Base-by-base conservation (phyloP, 2,797 vertebrate species). In the Lagodon rhomboides region DNA sequence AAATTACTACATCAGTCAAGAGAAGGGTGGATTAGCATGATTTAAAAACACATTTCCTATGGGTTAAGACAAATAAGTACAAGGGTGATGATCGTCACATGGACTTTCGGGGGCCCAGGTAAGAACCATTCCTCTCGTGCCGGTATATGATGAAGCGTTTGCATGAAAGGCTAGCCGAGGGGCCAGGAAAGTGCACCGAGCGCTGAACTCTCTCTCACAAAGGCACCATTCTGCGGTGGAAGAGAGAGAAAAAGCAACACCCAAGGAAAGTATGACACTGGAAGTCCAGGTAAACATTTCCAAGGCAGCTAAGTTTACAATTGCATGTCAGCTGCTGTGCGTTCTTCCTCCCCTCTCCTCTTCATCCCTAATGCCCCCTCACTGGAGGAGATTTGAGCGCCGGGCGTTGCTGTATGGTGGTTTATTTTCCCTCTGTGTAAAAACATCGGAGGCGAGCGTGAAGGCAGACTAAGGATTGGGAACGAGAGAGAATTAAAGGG, bases 241-340 rank as follows among this genome's bases (percentile, higher is more conserved):
- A 46, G 70, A 68, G 67, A 78, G 90, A 89, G 85, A 73, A 88
- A 81, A 69, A 89, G 87, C 87, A 92, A 92, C 93, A 92, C 86
- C 92, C 91, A 87, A 69, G 87, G 89, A 93, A 94, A 87, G 86
- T 89, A 87, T 92, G 92, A 94, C 86, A 90, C 82, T 67, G 80
- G 90, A 89, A 88, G 88, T 89, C 77, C 88, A 89, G 86, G 83
- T 89, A 93, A 94, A 95, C 92, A 93, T 90, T 91, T 93, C 80
- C 85, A 88, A 71, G 82, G 72, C 70, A 67, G 86, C 86, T 90
- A 75, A 56, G 68, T 78, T 92, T 79, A 74, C 86, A 90, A 69
- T 79, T 59, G 75, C 79, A 73, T 64, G 75, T 64, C 68, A 38
- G 83, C 71, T 62, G 75, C 85, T 12, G 56, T 56, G 73, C n/a